Evolutionary conservation across 2,113 vertebrate species (phyloP).

Genomic region (Ptilorrhoa leucosticta): DNA sequence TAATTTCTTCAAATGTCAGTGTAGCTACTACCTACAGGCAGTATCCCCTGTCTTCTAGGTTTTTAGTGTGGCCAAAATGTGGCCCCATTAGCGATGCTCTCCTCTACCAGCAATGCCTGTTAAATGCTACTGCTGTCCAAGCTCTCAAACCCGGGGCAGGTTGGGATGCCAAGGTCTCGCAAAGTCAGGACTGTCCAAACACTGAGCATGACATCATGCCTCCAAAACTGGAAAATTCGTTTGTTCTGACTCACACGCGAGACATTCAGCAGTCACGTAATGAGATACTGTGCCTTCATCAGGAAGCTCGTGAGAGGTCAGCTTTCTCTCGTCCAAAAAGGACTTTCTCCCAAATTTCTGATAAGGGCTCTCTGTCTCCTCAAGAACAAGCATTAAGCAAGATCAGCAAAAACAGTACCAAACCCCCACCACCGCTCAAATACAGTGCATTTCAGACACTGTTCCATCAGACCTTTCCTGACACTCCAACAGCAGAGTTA

Average conservation of each 20-base stretch:
- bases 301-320: conserved; percentile 81
- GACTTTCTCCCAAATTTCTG: conserved; percentile 79
- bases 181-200: conserved; percentile 78
- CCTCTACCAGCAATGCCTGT: conserved; percentile 91
- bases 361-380: conserved; percentile 59
- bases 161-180: conserved; percentile 83
- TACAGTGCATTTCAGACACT: conserved; percentile 85
- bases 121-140: conserved; percentile 86
- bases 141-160: conserved; percentile 82
- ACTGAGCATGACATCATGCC: conserved; percentile 69
- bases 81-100: conserved; percentile 84
- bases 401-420: conserved; percentile 80
- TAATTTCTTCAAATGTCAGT: conserved; percentile 95
- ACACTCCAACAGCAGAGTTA: conserved; percentile 76
- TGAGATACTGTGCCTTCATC: conserved; percentile 68
- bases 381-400: conserved; percentile 79
- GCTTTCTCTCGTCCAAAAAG: conserved; percentile 90
- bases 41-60: conserved; percentile 84
- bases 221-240: conserved; percentile 79
- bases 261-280: conserved; percentile 60
- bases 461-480: conserved; percentile 82
- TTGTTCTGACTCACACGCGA: conserved; percentile 61
- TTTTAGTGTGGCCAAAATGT: conserved; percentile 91
- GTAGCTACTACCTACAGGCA: conserved; percentile 94
- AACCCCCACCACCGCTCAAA: conserved; percentile 76